Percentiles rank a stretch among this genome's conserved stretches.
Conservation (phyloP, 2,888 invertebrate species). For the Bursaphelenchus okinawaensis region DNA sequence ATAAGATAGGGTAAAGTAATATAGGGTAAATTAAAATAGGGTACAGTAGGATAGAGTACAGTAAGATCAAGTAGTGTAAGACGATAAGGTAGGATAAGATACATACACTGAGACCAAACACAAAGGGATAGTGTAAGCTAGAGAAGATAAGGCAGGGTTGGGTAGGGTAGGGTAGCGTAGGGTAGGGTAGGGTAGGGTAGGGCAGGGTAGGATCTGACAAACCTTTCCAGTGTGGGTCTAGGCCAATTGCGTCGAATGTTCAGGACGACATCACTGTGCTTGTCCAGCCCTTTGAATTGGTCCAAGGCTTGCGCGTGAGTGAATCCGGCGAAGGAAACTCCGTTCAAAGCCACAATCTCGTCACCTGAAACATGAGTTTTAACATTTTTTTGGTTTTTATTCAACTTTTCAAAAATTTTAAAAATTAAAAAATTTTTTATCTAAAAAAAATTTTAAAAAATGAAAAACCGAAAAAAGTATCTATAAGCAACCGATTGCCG, state of each 20-base stretch:
- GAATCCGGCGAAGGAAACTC: conserved; percentile 19
- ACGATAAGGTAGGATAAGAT: too few relatives aligned
- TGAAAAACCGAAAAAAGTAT: too few relatives aligned
- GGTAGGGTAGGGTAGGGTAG: too few relatives aligned
- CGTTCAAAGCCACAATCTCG: conserved; percentile 32
- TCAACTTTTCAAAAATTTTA: neutral
- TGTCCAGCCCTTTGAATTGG: conserved; percentile 19
- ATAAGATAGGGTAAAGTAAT: too few relatives aligned
- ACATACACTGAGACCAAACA: too few relatives aligned
- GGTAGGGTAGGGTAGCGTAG: too few relatives aligned
- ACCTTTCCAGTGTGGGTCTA: neutral
- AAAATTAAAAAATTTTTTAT: conserved; percentile 6
- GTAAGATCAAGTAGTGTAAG: too few relatives aligned
- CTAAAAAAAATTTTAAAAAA: neutral
- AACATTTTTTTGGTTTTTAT: neutral
- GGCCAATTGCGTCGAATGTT: conserved; percentile 17
- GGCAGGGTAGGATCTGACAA: too few relatives aligned
- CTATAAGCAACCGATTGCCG: neutral
- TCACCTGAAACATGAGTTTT: conserved; percentile 24
- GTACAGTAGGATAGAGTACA: too few relatives aligned
- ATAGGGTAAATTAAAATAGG: too few relatives aligned
- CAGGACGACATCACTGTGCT: conserved; percentile 20
- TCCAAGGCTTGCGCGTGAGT: conserved; percentile 33
- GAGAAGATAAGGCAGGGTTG: too few relatives aligned
- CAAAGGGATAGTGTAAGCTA: too few relatives aligned